phyloP scores from a whole-genome alignment of 2,888 invertebrate genomes.

The Rapana venosa region DNA sequence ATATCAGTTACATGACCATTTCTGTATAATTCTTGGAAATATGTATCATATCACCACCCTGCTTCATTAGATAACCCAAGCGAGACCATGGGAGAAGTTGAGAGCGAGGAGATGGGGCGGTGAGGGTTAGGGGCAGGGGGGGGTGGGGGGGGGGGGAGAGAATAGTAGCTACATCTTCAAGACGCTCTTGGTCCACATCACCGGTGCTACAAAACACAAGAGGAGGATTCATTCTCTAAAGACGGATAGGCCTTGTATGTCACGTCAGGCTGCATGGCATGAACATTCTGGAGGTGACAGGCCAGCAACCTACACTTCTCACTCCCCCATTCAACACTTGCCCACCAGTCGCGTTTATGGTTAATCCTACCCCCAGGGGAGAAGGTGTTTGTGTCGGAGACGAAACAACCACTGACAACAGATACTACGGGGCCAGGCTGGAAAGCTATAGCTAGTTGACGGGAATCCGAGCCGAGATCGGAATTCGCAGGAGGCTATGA shows the following conservation, averaged over 20 bases:
- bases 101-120: not conserved
- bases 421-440: not conserved
- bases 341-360: slow-evolving; percentile 22
- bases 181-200: too few relatives aligned
- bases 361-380: not conserved
- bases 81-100: not conserved
- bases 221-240: too few relatives aligned
- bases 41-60: too few relatives aligned
- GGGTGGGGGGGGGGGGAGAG: too few relatives aligned
- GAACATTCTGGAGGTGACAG: not conserved
- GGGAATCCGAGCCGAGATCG: slow-evolving; percentile 31
- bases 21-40: too few relatives aligned
- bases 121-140: not conserved
- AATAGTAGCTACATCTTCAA: too few relatives aligned
- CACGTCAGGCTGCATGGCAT: too few relatives aligned
- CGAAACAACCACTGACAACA: not conserved
- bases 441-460: not conserved
- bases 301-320: not conserved
- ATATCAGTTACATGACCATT: too few relatives aligned
- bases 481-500: slow-evolving; percentile 7
- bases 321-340: not conserved
- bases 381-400: not conserved
- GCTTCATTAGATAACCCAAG: too few relatives aligned
- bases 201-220: too few relatives aligned
- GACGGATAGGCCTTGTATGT: too few relatives aligned